Evolutionary conservation across 2,113 vertebrate genomes (phyloP).

Genomic region (Elgaria multicarinata): DNA sequence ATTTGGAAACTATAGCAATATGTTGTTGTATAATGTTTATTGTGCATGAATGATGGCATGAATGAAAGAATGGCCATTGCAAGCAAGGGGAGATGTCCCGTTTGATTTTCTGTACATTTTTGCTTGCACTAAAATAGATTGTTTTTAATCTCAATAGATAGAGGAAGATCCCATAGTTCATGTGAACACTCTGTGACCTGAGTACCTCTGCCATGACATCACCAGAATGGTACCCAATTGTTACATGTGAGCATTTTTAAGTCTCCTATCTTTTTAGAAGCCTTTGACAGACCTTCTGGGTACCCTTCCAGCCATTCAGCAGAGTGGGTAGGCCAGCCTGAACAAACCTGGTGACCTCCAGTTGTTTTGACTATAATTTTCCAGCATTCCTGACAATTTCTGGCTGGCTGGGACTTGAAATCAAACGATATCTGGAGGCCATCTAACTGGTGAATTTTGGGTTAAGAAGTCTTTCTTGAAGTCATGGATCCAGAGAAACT

Average conservation of each 20-base stretch:
- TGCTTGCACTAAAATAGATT: neutral
- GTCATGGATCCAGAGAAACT: too few relatives aligned
- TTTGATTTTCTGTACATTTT: neutral
- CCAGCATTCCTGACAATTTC: too few relatives aligned
- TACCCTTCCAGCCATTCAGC: neutral
- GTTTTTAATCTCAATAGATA: neutral
- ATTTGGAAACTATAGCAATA: neutral
- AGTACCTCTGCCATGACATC: neutral
- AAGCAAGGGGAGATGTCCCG: neutral
- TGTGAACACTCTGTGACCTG: neutral
- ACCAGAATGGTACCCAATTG: neutral
- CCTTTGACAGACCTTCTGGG: neutral
- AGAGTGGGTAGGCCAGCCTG: neutral
- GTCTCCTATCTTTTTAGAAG: neutral
- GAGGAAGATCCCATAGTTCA: neutral
- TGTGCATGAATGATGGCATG: neutral
- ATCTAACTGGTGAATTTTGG: too few relatives aligned
- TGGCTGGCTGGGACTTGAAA: too few relatives aligned
- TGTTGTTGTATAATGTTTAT: neutral
- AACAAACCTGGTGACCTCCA: too few relatives aligned
- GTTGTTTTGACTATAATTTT: too few relatives aligned
- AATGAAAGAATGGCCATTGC: neutral
- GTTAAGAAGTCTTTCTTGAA: too few relatives aligned
- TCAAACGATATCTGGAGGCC: too few relatives aligned
- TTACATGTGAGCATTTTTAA: neutral